A percentile compares a stretch with the other conserved stretches of the same genome.
phyloP scores from a whole-genome alignment of 2,113 vertebrate genomes.

The Psittacara wagleri region DNA sequence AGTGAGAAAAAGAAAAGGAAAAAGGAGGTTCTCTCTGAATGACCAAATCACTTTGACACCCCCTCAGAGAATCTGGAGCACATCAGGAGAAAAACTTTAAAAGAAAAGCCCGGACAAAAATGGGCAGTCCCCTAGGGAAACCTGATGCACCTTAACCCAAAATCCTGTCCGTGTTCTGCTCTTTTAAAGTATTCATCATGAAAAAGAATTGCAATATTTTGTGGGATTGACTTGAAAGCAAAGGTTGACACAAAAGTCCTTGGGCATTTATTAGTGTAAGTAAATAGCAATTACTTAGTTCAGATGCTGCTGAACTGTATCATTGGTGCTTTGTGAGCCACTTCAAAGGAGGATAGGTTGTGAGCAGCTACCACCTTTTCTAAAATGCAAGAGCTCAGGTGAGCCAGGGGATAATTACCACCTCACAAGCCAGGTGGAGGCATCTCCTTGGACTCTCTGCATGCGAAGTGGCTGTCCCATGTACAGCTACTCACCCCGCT shows the following conservation, averaged over 20 bases:
- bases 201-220: neutral
- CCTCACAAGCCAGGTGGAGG: rapidly evolving
- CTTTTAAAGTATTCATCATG: neutral
- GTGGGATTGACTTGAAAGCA: neutral
- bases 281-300: neutral
- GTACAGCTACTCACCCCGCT: rapidly evolving
- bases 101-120: neutral
- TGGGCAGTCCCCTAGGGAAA: neutral
- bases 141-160: neutral
- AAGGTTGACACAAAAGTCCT: neutral
- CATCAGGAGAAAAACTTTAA: neutral
- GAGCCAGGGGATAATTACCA: neutral
- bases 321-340: neutral
- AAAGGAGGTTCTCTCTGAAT: neutral
- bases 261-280: neutral
- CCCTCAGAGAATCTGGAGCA: neutral
- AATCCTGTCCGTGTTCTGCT: neutral
- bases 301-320: neutral
- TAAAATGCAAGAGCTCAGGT: neutral
- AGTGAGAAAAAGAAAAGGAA: neutral
- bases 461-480: neutral
- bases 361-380: neutral
- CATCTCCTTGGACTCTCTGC: neutral
- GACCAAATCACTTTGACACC: neutral
- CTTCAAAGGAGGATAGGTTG: neutral